Conservation (phyloP, 1,140 invertebrate genomes). For the Bombus sibiricus region DNA sequence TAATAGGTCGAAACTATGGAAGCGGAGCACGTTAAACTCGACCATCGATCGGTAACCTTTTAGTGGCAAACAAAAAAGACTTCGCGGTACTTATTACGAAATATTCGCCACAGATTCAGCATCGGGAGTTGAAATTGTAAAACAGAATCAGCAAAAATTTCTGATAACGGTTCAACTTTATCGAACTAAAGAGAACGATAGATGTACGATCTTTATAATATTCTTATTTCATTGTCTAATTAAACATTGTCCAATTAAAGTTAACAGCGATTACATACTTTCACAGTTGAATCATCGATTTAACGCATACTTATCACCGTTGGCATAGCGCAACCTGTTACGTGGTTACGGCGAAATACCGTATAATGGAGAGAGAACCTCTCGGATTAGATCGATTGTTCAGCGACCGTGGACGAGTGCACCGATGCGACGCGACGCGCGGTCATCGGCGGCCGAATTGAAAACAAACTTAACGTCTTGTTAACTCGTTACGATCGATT, state of each 20-base stretch:
- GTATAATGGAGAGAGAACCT: not conserved
- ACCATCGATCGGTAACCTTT: slow-evolving; percentile 50
- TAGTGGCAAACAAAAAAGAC: not conserved
- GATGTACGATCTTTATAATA: not conserved
- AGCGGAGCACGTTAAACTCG: slow-evolving; percentile 44
- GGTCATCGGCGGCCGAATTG: not conserved
- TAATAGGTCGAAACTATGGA: slow-evolving; percentile 55
- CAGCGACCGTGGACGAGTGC: not conserved
- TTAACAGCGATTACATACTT: not conserved
- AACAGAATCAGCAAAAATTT: not conserved
- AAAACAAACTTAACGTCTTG: not conserved
- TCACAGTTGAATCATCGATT: slow-evolving; percentile 12
- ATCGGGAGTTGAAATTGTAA: not conserved
- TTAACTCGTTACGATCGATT: not conserved
- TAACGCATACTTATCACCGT: not conserved
- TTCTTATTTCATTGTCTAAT: not conserved
- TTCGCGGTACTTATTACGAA: not conserved
- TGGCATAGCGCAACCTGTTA: slow-evolving; percentile 5
- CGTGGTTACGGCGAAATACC: not conserved
- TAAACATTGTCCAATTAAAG: not conserved
- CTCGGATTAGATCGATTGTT: not conserved
- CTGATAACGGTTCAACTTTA: not conserved
- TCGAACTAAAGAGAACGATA: not conserved
- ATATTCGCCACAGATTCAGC: no score
- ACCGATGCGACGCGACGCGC: no score